Percentiles rank a stretch among this genome's conserved stretches.
Evolutionary conservation across 35 echinoderm and acorn worm species (phyloP).

Genomic region (Strongylocentrotus purpuratus): DNA sequence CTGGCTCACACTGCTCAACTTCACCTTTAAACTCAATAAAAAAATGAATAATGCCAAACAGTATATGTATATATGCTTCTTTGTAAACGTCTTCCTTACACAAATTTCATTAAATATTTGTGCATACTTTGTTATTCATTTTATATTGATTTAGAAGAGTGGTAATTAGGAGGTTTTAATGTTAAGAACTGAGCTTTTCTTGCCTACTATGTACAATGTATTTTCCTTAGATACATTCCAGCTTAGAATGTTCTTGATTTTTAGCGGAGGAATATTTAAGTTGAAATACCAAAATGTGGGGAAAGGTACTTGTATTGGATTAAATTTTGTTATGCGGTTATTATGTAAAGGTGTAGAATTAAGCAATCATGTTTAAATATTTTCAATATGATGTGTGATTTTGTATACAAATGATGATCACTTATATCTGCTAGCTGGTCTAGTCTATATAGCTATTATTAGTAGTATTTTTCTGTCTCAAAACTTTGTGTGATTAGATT

Average conservation of each 20-base stretch:
- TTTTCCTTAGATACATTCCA: neutral
- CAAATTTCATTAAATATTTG: neutral
- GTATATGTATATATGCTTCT: neutral
- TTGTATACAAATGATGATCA: neutral
- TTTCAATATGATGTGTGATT: neutral
- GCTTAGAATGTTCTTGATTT: neutral
- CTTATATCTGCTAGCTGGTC: neutral
- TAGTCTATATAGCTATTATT: neutral
- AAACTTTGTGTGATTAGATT: neutral
- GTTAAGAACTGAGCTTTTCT: neutral
- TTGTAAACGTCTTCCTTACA: neutral
- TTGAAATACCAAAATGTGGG: neutral
- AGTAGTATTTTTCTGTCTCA: neutral
- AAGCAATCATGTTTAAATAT: neutral
- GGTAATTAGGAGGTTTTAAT: too few relatives aligned
- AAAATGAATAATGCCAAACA: neutral
- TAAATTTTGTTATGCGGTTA: neutral
- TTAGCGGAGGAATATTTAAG: neutral
- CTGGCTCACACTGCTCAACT: too few relatives aligned
- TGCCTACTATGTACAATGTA: neutral
- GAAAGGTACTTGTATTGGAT: neutral
- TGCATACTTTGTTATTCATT: neutral
- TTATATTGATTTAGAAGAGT: neutral
- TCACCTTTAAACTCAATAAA: neutral
- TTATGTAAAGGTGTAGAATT: neutral